Evolutionary conservation across 1,140 invertebrate genomes (phyloP), one percentile per base, ranked within the genome.

Genomic region (Drosophila tristis): DNA sequence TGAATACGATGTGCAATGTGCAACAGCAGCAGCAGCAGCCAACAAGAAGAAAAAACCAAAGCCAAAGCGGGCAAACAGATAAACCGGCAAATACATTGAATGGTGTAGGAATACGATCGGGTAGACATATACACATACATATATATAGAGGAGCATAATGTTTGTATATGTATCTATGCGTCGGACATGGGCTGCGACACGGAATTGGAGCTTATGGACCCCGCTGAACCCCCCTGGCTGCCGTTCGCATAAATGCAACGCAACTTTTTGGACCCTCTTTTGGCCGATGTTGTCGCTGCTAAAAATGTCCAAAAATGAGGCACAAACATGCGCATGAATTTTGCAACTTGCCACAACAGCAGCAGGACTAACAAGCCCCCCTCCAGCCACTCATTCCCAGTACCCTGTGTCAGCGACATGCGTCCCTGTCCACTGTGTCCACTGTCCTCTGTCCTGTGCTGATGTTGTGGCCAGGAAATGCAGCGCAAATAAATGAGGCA

Each of bases 251-350:
- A 86, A 86, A 81, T 85, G 81, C 81, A 87, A 55, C 49, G 78
- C 66, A 86, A 87, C 82, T 87, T 86, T 81, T 70, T 11, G 35
- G 81, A 49, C 72, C 70, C 59, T 48, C 51, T 47, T 51, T 60
- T 68, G 81, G 35, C 51, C 42, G 62, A 59, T 64, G 71, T 56
- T 35, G 63, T 54, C 61, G 65, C 54, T 68, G 60, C 53, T 59
- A 39, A 66, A 82, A 84, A 80, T 86, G 70, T 86, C 82, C 74
- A 86, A 86, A 86, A 86, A 86, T 81, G 81, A 86, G 74, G 81
- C 78, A 86, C 64, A 86, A 86, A 86, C 81, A 86, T 86, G 81
- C 82, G 81, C 81, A 86, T 86, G 82, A 86, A 86, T 86, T 86
- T 87, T 67, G 78, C 74, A 62, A 57, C 62, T 86, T 70, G 72